Evolutionary conservation across 2,113 vertebrate genomes (phyloP).

Genomic region (Nerophis ophidion): DNA sequence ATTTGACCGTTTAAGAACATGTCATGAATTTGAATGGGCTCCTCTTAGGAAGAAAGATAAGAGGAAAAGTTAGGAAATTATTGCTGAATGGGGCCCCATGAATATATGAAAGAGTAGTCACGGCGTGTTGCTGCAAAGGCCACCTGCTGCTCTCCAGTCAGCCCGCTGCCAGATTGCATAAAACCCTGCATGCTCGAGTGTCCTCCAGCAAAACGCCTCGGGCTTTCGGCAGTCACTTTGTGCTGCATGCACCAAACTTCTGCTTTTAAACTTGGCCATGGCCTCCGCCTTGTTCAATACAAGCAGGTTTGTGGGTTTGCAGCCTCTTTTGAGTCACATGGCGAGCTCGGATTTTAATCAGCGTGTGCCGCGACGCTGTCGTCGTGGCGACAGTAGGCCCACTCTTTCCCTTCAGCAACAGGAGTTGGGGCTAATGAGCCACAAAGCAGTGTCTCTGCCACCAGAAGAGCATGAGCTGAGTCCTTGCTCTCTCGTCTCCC

Average conservation of each 20-base stretch:
- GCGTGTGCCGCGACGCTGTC: slow-evolving; percentile 41
- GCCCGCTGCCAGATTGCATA: slow-evolving; percentile 48
- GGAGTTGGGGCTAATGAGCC: slow-evolving; percentile 57
- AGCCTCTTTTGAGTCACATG: slow-evolving; percentile 43
- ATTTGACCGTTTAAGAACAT: no score
- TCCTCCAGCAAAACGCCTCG: slow-evolving; percentile 51
- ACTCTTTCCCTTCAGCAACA: slow-evolving; percentile 46
- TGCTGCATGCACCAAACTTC: slow-evolving; percentile 26
- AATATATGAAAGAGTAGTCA: slow-evolving; percentile 10
- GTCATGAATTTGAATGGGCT: no score
- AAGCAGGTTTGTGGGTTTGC: background rate
- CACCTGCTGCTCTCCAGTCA: slow-evolving; percentile 56
- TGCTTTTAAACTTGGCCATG: background rate
- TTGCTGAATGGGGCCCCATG: no score
- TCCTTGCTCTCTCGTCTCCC: slow-evolving; percentile 13
- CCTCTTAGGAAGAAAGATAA: no score
- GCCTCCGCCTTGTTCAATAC: background rate
- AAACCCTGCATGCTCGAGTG: slow-evolving; percentile 41
- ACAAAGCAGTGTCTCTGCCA: slow-evolving; percentile 25
- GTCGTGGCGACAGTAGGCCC: slow-evolving; percentile 35
- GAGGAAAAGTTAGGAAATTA: no score
- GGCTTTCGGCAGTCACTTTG: slow-evolving; percentile 39
- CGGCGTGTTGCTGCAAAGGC: slow-evolving; percentile 47
- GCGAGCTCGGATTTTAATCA: slow-evolving; percentile 63
- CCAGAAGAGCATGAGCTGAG: slow-evolving; percentile 22